Evolutionary conservation across 92 coral and sea anemone species (phyloP).

Genomic region (Epizoanthus scotinus): DNA sequence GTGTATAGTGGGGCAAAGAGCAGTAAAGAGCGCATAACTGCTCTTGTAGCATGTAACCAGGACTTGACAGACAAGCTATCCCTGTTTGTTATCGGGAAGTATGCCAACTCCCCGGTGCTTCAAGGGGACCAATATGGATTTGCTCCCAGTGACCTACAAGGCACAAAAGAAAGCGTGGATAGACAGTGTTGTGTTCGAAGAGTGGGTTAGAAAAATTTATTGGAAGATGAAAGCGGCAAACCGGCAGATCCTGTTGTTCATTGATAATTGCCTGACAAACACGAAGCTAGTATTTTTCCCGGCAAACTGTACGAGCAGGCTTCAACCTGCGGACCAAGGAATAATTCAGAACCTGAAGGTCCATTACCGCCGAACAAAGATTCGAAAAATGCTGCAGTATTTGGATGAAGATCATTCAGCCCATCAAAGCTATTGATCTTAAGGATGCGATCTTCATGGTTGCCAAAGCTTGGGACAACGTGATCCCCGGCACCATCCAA

Average conservation of each 20-base stretch:
- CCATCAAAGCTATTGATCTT: conserved; percentile 36
- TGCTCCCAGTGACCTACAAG: conserved; percentile 45
- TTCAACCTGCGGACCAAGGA: conserved; percentile 40
- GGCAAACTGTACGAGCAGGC: conserved; percentile 49
- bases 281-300: conserved; percentile 41
- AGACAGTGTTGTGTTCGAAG: conserved; percentile 35
- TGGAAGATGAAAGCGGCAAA: too few species aligned
- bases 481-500: conserved; percentile 10
- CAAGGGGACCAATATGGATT: conserved; percentile 45
- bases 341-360: conserved; percentile 43
- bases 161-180: conserved; percentile 49
- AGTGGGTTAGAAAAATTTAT: conserved; percentile 40
- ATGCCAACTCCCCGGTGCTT: conserved; percentile 54
- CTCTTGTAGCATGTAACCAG: conserved; percentile 48
- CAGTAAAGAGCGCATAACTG: conserved; percentile 46
- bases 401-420: conserved; percentile 50
- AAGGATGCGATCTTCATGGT: conserved; percentile 58
- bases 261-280: conserved; percentile 42
- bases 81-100: conserved; percentile 50
- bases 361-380: conserved; percentile 48
- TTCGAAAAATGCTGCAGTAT: conserved; percentile 27
- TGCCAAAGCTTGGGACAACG: conserved; percentile 51
- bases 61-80: conserved; percentile 52
- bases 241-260: conserved; percentile 24
- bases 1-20: conserved; percentile 49